A percentile compares a stretch with the other conserved stretches of the same genome.
These are phyloP conservation scores for Noturus placidus DNA, from an alignment of 2,113 vertebrate species.

Conservation along the genomic window DNA sequence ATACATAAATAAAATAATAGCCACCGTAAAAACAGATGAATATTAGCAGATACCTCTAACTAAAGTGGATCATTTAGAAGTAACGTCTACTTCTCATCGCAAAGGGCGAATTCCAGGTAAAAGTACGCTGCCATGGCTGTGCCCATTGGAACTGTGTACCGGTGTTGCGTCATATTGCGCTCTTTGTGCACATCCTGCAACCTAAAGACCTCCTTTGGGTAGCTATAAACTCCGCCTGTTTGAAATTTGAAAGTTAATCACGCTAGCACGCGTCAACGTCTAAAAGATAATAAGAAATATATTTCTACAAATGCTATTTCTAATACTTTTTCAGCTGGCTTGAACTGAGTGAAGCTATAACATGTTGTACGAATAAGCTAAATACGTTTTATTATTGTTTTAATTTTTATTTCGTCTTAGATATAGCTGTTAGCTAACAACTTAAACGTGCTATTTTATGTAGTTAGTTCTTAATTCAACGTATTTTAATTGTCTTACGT, in stretches of 20 bases:
- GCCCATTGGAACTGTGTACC: slow-evolving; percentile 5
- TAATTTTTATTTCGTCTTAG: not conserved
- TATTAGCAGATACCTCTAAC: slow-evolving; percentile 35
- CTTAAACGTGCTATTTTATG: not conserved
- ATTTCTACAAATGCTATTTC: not conserved
- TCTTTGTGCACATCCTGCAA: not conserved
- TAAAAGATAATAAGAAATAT: not conserved
- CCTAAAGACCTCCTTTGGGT: not conserved
- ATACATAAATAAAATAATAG: not conserved
- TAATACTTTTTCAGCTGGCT: not conserved
- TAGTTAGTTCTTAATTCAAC: not conserved
- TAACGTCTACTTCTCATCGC: not conserved
- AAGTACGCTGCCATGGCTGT: slow-evolving; percentile 27
- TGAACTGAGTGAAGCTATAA: not conserved
- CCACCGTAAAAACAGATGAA: not conserved
- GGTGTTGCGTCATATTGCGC: not conserved
- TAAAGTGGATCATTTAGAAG: slow-evolving; percentile 10
- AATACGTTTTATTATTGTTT: not conserved
- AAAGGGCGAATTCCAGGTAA: slow-evolving; percentile 45
- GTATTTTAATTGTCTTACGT: not conserved
- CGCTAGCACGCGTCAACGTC: not conserved
- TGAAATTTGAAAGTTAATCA: not conserved
- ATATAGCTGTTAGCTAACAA: not conserved
- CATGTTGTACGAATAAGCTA: not conserved
- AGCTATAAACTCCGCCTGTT: not conserved